Base-by-base conservation (phyloP, 2,113 vertebrate species). In the Pelvicachromis taeniatus region DNA sequence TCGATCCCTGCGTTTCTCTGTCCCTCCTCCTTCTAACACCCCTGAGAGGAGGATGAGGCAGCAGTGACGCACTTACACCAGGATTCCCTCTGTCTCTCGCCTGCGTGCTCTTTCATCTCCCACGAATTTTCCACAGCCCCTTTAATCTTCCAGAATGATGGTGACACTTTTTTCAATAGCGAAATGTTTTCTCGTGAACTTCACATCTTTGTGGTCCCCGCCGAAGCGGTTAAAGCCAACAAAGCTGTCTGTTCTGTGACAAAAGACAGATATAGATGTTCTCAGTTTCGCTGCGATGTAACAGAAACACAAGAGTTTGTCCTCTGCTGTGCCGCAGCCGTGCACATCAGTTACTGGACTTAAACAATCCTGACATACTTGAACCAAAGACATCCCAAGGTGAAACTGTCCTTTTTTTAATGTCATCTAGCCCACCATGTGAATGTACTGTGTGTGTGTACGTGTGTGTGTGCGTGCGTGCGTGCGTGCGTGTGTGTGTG, bases 51-150 rank as follows among this genome's bases (percentile, higher is more conserved):
- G 86, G 77, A 86, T 40, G 85, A 92, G 90, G 93, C 82, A 88
- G 91, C 90, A 89, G 88, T 95, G 94, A 95, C 94, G 94, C 94
- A 95, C 79, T 78, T 90, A 77, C 89, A 91, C 82, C 86, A 95
- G 95, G 95, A 93, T 95, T 95, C 94, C 95, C 94, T 93, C 90
- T 21, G 81, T 81, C 81, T 33, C 80, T 81, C 45, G 79, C 70
- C 73, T 79, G 55, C 26, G 1, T 3, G 38, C 78, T 19, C 59
- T 90, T 84, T 92, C 85, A 81, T 90, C 82, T 78, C 73, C 73
- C 38, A 38, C 53, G 16, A 84, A 42, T 70, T 82, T 65, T 85
- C 29, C 81, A 31, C 45, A 17, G 23, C 56, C 19, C 56, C 78
- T 84, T 83, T 53, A 70, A 86, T 78, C 78, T 17, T 33, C 29